Evolutionary conservation across 2,113 vertebrate species (phyloP), one percentile per base, ranked within the genome.

Genomic region (Lepus americanus): DNA sequence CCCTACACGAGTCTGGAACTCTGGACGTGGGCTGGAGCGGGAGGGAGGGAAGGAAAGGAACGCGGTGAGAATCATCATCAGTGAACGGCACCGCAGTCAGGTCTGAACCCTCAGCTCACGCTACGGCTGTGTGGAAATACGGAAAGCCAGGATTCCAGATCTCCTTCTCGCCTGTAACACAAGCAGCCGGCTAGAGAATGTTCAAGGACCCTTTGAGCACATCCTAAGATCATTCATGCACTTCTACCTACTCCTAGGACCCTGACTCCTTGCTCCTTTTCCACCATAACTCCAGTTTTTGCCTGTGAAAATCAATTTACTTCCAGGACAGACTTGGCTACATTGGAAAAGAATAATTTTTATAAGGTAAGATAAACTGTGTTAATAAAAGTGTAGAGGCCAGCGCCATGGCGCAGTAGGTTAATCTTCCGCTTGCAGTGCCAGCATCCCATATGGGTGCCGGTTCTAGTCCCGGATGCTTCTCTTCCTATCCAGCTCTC

Each of bases 251-350:
- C 53, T 81, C 49, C 5, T 53, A 66, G 53, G 61, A n/a, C 64
- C 64, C 88, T 81, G 76, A 17, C 61, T 61, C 16, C 76, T 11
- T 74, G 36, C 0, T 10, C 25, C 74, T 72, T 87, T 81, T 66
- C 81, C 29, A 87, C 17, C 17, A 4, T 44, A 64, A 72, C 49
- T 92, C n/a, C 23, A 23, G 10, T 5, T 39, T 20, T 17, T 0
- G 6, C 73, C 49, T 87, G 25, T 81, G 53, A 96, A 81, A 87
- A 86, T 33, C 51, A 51, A 70, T 67, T 70, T 87, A n/a, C 31
- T 87, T 84, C 14, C 44, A 89, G 88, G 92, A 94, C 0, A 5
- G 10, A 23, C 36, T 87, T 7, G 11, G 64, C 66, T 31, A 70
- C 3, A 55, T 0, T 79, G 55, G 13, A 51, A 8, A 19, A 67